These are phyloP conservation scores for Gobiocypris rarus DNA, from an alignment of 2,113 vertebrate species.

Conservation along the genomic window DNA sequence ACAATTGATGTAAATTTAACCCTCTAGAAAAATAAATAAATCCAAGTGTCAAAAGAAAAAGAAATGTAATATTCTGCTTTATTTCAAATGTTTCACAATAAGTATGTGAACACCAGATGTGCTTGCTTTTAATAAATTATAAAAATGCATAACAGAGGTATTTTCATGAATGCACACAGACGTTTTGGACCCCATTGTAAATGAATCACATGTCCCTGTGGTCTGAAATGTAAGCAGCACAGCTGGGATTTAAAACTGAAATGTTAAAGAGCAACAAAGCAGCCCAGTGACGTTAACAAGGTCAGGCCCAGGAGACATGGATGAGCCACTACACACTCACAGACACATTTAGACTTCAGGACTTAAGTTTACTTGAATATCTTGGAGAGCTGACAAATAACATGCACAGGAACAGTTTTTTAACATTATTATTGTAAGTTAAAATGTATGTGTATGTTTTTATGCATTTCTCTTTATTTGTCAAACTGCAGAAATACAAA, in stretches of 20 bases:
- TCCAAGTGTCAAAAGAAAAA: too few relatives aligned
- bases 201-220: conserved; percentile 19
- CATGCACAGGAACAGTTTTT: background rate
- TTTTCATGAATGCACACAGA: background rate
- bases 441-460: background rate
- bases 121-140: background rate
- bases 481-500: background rate
- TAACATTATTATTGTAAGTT: background rate
- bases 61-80: too few relatives aligned
- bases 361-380: background rate
- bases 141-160: background rate
- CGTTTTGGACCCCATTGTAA: conserved; percentile 24
- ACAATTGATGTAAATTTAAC: background rate
- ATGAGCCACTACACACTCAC: conserved; percentile 1
- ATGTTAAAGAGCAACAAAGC: conserved; percentile 35
- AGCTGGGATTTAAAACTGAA: conserved; percentile 33
- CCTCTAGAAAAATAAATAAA: too few relatives aligned
- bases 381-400: background rate
- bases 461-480: background rate
- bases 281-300: conserved; percentile 29
- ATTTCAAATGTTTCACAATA: background rate
- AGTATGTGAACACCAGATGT: background rate
- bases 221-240: conserved; percentile 36
- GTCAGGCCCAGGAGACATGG: conserved; percentile 15
- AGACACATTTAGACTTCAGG: background rate